phyloP scores from a whole-genome alignment of 2,888 invertebrate genomes.

The Phytoseiulus persimilis region DNA sequence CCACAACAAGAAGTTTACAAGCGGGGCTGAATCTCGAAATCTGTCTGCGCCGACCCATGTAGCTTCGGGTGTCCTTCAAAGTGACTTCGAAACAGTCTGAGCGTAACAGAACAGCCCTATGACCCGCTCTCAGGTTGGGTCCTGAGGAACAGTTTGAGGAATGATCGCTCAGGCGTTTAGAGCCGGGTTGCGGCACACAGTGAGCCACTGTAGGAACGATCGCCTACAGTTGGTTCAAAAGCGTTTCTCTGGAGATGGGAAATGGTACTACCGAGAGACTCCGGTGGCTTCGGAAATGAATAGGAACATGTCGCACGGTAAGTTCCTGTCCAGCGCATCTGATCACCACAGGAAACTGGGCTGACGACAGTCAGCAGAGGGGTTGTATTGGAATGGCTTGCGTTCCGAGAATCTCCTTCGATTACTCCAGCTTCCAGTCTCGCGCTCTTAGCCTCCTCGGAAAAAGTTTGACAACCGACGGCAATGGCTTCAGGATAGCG shows the following conservation, averaged over 20 bases:
- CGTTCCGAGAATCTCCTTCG: too few relatives aligned
- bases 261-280: background rate
- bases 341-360: too few relatives aligned
- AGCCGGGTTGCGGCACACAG: background rate
- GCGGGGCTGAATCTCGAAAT: background rate
- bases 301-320: background rate
- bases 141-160: background rate
- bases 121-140: too few relatives aligned
- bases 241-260: background rate
- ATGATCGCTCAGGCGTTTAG: background rate
- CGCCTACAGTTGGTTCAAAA: background rate
- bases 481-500: too few relatives aligned
- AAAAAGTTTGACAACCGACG: too few relatives aligned
- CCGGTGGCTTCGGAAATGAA: background rate
- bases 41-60: background rate
- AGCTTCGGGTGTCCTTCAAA: background rate
- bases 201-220: background rate
- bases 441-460: too few relatives aligned
- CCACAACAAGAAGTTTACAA: background rate
- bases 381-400: too few relatives aligned
- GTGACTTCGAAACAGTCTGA: background rate
- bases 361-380: too few relatives aligned
- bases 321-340: too few relatives aligned
- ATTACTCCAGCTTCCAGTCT: too few relatives aligned
- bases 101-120: too few relatives aligned